Percentiles rank a stretch among this genome's conserved stretches.
Evolutionary conservation across 2,888 invertebrate species (phyloP).

Genomic region (Microctonus brassicae): DNA sequence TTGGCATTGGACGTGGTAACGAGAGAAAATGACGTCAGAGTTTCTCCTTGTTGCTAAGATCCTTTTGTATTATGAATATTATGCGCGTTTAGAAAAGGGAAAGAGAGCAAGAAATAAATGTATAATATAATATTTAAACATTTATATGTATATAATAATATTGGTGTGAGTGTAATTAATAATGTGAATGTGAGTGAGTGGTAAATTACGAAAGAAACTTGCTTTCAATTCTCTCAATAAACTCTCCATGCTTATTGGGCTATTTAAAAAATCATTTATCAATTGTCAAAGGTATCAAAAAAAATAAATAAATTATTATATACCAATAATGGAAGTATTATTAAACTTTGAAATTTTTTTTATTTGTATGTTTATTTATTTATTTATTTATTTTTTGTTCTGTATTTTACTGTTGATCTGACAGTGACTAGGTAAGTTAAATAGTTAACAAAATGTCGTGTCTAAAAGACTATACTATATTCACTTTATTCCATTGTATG

Average conservation of each 20-base stretch:
- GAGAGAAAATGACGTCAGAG: conserved; percentile 46
- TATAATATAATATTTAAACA: not conserved
- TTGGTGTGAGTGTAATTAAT: not conserved
- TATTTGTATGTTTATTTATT: not conserved
- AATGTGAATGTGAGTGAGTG: not conserved
- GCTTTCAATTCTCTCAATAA: conserved; percentile 7
- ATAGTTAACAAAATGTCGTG: conserved; percentile 28
- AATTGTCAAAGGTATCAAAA: not conserved
- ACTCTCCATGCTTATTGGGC: not conserved
- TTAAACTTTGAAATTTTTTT: too few species aligned
- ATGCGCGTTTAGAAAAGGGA: not conserved
- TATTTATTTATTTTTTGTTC: not conserved
- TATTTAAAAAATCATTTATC: not conserved
- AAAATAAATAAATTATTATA: too few species aligned
- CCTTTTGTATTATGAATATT: not conserved
- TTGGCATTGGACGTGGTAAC: conserved; percentile 47
- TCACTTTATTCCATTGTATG: conserved; percentile 27
- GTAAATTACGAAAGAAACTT: conserved; percentile 3
- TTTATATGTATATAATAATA: not conserved
- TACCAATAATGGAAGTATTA: not conserved
- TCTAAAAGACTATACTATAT: conserved; percentile 29
- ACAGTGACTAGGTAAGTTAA: conserved; percentile 22
- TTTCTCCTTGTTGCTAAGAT: conserved; percentile 8
- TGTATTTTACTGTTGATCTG: conserved; percentile 4
- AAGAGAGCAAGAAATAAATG: not conserved